Evolutionary conservation across 2,113 vertebrate species (phyloP), one percentile per base, ranked within the genome.

Genomic region (Muscicapa adusta): DNA sequence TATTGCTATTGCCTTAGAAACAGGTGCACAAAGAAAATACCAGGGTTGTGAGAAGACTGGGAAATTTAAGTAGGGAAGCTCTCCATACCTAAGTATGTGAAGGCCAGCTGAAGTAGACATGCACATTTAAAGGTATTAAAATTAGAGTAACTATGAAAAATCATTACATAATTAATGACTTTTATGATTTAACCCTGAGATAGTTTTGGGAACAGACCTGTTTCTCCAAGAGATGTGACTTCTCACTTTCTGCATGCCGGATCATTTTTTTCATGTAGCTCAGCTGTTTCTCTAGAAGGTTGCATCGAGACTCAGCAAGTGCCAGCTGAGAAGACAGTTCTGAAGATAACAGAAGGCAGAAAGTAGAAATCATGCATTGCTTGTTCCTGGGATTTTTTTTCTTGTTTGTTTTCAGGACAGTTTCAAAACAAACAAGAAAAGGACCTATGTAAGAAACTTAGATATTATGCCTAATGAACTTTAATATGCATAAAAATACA

Each of bases 241-340:
- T 98, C 88, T 99, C 98, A 1, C 96, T 97, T 96, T 99, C 98
- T 33, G 99, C 98, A 61, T 96, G 98, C 66, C 98, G 98, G 93
- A 99, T 97, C 98, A 99, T 98, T 92, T 96, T 98, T 85, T 97
- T 98, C 99, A 99, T 99, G 88, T 99, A 98, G 48, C 98, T 98
- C 97, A 99, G 95, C 81, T 99, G 99, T 77, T 98, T 99, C 94
- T 99, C 99, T 81, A 99, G 94, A 91, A 98, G 98, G 60, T 83
- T 96, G 93, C 99, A 99, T 63, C 99, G 99, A 83, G 97, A 97
- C 96, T 99, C 98, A 24, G 98, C 98, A 74, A 98, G 98, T 65
- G 98, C 96, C 65, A 99, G 97, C 91, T 99, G 98, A 73, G 97
- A 97, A 79, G 98, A 94, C 91, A 99, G 81, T 74, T 98, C 99